Evolutionary conservation across 2,888 invertebrate species (phyloP), one percentile per base, ranked within the genome.

Genomic region (Rhagium mordax): DNA sequence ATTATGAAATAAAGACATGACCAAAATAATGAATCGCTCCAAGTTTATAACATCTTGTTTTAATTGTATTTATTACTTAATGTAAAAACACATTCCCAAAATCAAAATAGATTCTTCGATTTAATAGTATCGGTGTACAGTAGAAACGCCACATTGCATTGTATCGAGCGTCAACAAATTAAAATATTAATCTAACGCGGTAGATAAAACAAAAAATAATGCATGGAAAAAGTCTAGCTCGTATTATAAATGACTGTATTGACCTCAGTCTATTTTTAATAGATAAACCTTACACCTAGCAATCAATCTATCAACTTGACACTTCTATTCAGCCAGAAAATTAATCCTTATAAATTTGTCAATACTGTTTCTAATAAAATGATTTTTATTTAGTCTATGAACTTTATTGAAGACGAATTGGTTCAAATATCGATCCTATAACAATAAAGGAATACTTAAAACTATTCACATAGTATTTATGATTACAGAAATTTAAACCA

Each of bases 331-430:
- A 61, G 8, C 33, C 59, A 48, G 51, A 70, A 70, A 70, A 61
- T 61, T 69, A 69, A 47, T 55, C 66, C 66, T 66, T 51, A 67
- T 67, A 55, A 55, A 67, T 67, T 67, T 67, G 67, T 67, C 67
- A 67, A 47, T 57, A 57, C 6, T 27, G 67, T 67, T 67, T 29
- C 51, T 47, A 55, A 67, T 51, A 67, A 67, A 67, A 57, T 27
- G 15, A 41, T 21, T 67, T 67, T 57, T 16, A 29, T 59, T 27
- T 59, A 59, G 33, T 18, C 15, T 18, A 20, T 13, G 59, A 59
- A 13, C 33, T 59, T 33, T 59, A 59, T 33, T 59, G 59, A 29
- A 16, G 29, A n/a, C 21, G 55, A 55, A 24, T 24, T 55, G 55
- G 59, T 15, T 59, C 29, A 59, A 59, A 59, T n/a, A 24, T 15